Conservation (phyloP, 2,113 vertebrate species). For the Loxodonta africana region DNA sequence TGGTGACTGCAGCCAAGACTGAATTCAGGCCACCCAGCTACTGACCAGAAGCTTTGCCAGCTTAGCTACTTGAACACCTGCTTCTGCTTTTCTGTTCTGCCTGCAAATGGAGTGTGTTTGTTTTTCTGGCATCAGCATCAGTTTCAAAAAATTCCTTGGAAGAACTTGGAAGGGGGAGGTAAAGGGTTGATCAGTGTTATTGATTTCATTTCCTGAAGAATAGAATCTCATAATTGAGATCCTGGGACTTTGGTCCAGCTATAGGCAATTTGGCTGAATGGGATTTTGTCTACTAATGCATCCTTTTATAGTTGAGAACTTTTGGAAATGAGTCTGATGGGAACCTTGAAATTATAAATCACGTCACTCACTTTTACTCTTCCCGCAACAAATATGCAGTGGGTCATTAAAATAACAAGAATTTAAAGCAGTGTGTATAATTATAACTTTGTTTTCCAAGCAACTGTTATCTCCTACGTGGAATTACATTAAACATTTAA, state of each 20-base stretch:
- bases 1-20: constrained; percentile 75
- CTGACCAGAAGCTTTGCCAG: constrained; percentile 80
- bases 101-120: constrained; percentile 81
- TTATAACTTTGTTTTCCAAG: constrained; percentile 1
- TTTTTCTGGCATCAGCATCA: constrained; percentile 72
- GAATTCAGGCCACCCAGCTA: constrained; percentile 80
- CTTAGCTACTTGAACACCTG: constrained; percentile 85
- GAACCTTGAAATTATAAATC: constrained; percentile 4
- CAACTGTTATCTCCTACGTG: background rate
- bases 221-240: constrained; percentile 32
- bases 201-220: constrained; percentile 65
- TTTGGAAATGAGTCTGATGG: background rate
- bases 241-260: background rate
- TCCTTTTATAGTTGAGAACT: background rate
- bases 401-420: background rate
- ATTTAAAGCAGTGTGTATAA: background rate
- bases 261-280: background rate
- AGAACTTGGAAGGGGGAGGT: constrained; percentile 15
- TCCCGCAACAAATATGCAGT: background rate
- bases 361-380: background rate
- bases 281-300: constrained; percentile 24
- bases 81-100: constrained; percentile 85
- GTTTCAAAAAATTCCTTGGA: constrained; percentile 31
- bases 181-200: background rate
- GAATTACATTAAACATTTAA: constrained; percentile 2